A percentile compares a stretch with the other conserved stretches of the same genome.
Conservation (phyloP, 2,113 vertebrate genomes). For the Emberiza fucata region DNA sequence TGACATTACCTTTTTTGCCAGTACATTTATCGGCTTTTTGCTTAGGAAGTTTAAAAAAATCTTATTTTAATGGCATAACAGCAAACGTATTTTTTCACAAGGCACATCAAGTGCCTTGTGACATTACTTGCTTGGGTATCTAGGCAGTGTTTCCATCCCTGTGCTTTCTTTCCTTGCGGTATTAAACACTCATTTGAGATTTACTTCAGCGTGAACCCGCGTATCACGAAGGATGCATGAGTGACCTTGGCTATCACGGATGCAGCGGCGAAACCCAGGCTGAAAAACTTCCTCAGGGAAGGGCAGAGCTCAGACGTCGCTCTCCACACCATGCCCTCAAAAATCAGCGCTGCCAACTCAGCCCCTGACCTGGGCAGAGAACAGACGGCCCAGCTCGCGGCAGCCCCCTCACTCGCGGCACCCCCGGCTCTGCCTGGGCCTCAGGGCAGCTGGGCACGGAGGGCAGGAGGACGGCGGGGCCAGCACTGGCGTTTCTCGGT, state of each 20-base stretch:
- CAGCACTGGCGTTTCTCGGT: rapidly evolving
- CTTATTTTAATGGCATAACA: background rate
- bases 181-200: too few relatives aligned
- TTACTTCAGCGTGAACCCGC: background rate
- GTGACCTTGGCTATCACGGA: rapidly evolving
- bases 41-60: background rate
- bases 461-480: too few relatives aligned
- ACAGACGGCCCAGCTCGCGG: too few relatives aligned
- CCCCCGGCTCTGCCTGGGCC: rapidly evolving
- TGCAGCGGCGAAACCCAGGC: rapidly evolving
- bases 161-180: background rate
- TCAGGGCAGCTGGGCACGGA: too few relatives aligned
- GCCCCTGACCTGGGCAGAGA: background rate
- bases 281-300: background rate
- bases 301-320: rapidly evolving
- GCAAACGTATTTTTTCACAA: background rate
- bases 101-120: rapidly evolving
- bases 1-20: background rate
- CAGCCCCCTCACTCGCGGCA: background rate
- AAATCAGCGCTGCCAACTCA: rapidly evolving
- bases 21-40: background rate
- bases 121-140: background rate
- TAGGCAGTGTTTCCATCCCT: background rate
- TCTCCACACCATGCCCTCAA: rapidly evolving
- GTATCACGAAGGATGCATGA: background rate